phyloP scores from a whole-genome alignment of 2,888 invertebrate genomes.

The Andrena chrysosceles region DNA sequence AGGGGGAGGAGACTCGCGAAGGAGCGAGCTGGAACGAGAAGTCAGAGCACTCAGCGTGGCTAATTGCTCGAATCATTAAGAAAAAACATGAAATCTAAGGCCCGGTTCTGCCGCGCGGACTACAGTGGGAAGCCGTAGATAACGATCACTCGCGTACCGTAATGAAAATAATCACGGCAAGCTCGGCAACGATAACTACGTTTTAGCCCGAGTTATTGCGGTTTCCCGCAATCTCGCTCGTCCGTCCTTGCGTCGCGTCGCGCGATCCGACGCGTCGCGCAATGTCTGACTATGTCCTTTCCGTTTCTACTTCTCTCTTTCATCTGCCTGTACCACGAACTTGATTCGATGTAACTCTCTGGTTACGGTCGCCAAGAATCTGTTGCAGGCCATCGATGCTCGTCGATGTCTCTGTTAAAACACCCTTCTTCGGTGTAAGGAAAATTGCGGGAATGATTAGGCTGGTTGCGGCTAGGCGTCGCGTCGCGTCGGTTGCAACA shows the following conservation, averaged over 20 bases:
- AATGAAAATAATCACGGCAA: conserved; percentile 84
- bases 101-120: conserved; percentile 69
- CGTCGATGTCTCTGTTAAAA: not conserved
- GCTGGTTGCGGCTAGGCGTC: not conserved
- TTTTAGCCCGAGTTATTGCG: conserved; percentile 77
- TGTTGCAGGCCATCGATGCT: not conserved
- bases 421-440: conserved; percentile 23
- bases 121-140: conserved; percentile 82
- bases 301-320: not conserved
- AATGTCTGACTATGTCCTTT: not conserved
- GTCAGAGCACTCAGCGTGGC: conserved; percentile 84
- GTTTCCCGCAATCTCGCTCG: conserved; percentile 64
- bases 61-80: conserved; percentile 85
- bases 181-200: conserved; percentile 68
- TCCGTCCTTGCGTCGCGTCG: conserved; percentile 60
- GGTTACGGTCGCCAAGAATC: not conserved
- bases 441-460: conserved; percentile 61
- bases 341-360: not conserved
- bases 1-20: conserved; percentile 65
- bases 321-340: no score
- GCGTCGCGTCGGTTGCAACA: conserved; percentile 33
- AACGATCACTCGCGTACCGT: conserved; percentile 80
- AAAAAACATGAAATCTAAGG: conserved; percentile 84
- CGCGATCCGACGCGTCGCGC: conserved; percentile 19
- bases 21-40: conserved; percentile 77